Evolutionary conservation across 2,113 vertebrate species (phyloP).

Genomic region (Myotis brandtii): DNA sequence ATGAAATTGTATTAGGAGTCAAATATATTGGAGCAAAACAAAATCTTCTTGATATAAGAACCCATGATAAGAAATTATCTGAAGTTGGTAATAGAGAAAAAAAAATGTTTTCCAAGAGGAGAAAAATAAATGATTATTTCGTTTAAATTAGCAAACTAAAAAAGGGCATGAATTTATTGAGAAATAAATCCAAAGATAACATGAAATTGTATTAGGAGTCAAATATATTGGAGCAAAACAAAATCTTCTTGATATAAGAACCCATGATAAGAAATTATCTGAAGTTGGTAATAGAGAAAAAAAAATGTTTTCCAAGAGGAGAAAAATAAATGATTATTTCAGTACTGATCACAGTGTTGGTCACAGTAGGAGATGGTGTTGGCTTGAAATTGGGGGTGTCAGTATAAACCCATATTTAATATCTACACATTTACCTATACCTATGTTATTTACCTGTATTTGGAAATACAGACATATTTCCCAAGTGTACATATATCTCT

Average conservation of each 20-base stretch:
- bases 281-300: background rate
- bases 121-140: no score
- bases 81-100: background rate
- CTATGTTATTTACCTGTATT: background rate
- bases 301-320: background rate
- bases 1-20: background rate
- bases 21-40: background rate
- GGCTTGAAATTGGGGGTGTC: background rate
- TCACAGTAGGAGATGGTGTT: background rate
- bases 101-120: no score
- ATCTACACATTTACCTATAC: background rate
- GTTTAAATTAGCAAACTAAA: background rate
- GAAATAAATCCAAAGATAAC: background rate
- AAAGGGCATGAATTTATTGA: background rate
- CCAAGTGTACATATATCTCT: background rate
- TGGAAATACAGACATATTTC: background rate
- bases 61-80: background rate
- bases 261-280: background rate
- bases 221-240: background rate
- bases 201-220: background rate
- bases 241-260: background rate
- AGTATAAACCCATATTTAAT: background rate
- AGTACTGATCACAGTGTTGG: background rate
- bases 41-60: background rate
- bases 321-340: background rate